phyloP scores from a whole-genome alignment of 2,888 invertebrate species.

The Agelastica alni region DNA sequence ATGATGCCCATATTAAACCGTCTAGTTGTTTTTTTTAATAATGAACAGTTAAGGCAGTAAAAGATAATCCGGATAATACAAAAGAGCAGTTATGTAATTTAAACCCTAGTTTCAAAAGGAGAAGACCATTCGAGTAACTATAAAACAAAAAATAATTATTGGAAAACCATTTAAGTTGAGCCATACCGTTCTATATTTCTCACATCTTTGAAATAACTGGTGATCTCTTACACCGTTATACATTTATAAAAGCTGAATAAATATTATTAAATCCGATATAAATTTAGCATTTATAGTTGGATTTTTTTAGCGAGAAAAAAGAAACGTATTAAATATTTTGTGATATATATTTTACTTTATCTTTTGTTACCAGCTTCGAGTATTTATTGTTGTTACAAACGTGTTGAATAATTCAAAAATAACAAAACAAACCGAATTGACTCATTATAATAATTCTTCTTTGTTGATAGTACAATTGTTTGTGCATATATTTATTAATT shows the following conservation, averaged over 20 bases:
- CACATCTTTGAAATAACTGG: neutral
- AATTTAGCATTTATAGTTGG: conserved; percentile 1
- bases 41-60: neutral
- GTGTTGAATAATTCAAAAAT: too few relatives aligned
- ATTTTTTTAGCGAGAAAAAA: conserved; percentile 2
- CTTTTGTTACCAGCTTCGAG: too few relatives aligned
- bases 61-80: neutral
- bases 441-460: too few relatives aligned
- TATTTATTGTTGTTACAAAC: too few relatives aligned
- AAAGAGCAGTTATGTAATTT: neutral
- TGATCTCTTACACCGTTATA: conserved; percentile 5
- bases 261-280: conserved; percentile 2
- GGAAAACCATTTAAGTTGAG: neutral
- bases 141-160: neutral
- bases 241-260: conserved; percentile 2
- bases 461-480: too few relatives aligned
- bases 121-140: neutral
- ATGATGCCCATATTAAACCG: too few relatives aligned
- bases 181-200: conserved; percentile 1
- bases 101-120: neutral
- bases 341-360: too few relatives aligned
- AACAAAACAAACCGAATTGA: too few relatives aligned
- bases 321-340: too few relatives aligned
- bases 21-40: neutral
- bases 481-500: too few relatives aligned